phyloP scores from a whole-genome alignment of 1,140 invertebrate genomes.

The Drosophila sulfurigaster region DNA sequence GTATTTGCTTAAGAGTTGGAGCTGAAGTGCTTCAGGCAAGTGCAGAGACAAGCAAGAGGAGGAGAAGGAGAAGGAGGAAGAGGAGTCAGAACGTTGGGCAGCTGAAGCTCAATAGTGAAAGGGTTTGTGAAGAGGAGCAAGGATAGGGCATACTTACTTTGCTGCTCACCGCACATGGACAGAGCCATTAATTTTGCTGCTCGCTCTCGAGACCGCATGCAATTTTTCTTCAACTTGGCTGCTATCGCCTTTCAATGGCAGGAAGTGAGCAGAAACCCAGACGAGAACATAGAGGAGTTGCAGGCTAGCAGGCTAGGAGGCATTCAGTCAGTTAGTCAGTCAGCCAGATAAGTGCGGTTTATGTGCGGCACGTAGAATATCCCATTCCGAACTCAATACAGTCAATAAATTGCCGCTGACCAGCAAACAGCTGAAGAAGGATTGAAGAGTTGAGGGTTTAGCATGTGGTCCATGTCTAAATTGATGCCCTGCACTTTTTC shows the following conservation, averaged over 20 bases:
- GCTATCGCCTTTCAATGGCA: constrained; percentile 75
- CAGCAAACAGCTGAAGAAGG: constrained; percentile 36
- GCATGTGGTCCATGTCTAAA: constrained; percentile 42
- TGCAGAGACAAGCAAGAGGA: background rate
- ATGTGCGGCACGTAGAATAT: constrained; percentile 74
- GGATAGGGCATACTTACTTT: constrained; percentile 4
- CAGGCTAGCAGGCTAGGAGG: constrained; percentile 56
- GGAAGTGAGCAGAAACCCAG: constrained; percentile 41
- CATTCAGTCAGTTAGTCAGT: constrained; percentile 81
- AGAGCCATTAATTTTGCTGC: constrained; percentile 80
- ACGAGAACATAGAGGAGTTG: constrained; percentile 5
- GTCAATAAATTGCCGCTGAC: constrained; percentile 73
- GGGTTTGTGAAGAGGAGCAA: background rate
- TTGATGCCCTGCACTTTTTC: constrained; percentile 53
- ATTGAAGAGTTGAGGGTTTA: background rate
- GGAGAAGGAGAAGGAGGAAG: background rate
- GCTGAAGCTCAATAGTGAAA: constrained; percentile 18
- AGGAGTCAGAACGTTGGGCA: constrained; percentile 1
- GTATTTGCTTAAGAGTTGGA: constrained; percentile 73
- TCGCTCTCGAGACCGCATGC: constrained; percentile 77
- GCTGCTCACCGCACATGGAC: constrained; percentile 50
- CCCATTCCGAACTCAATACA: constrained; percentile 71
- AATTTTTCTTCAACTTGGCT: constrained; percentile 71
- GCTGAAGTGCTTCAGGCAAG: constrained; percentile 1
- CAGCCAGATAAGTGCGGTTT: constrained; percentile 81